These are phyloP conservation scores for Luidia sarsii DNA, from an alignment of 53 echinoderm and acorn worm genomes.

Conservation along the genomic window DNA sequence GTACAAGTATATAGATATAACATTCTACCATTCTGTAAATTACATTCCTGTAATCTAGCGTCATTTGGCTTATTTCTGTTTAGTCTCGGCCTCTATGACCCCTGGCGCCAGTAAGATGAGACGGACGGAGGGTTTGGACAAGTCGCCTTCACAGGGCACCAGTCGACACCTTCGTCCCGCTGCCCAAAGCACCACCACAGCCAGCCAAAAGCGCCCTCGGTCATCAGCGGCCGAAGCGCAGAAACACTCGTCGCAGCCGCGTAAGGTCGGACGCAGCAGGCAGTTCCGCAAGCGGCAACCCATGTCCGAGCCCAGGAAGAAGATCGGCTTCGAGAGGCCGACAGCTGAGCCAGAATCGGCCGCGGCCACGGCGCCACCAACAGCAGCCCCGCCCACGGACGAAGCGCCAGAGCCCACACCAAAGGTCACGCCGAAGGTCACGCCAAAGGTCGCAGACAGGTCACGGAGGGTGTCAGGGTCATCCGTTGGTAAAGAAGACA, in stretches of 20 bases:
- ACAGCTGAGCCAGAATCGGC: background rate
- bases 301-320: background rate
- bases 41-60: too few relatives aligned
- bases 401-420: background rate
- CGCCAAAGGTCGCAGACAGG: slow-evolving; percentile 21
- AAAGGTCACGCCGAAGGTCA: slow-evolving; percentile 14
- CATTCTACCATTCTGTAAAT: too few relatives aligned
- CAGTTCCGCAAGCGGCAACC: slow-evolving; percentile 2
- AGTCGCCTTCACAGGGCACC: slow-evolving; percentile 50
- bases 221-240: background rate
- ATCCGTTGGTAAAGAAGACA: background rate
- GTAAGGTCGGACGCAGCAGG: background rate
- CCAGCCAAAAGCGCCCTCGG: slow-evolving; percentile 47
- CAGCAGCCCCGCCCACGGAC: background rate
- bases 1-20: too few relatives aligned
- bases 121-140: slow-evolving; percentile 25
- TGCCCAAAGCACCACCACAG: slow-evolving; percentile 58
- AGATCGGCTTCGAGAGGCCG: background rate
- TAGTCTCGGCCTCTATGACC: slow-evolving; percentile 59
- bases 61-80: too few relatives aligned
- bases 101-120: slow-evolving; percentile 14
- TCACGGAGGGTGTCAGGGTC: slow-evolving; percentile 27
- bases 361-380: background rate
- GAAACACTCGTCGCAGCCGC: background rate
- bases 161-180: slow-evolving; percentile 57